Evolutionary conservation across 2,888 invertebrate genomes (phyloP).

Genomic region (Aleiodes alternator): DNA sequence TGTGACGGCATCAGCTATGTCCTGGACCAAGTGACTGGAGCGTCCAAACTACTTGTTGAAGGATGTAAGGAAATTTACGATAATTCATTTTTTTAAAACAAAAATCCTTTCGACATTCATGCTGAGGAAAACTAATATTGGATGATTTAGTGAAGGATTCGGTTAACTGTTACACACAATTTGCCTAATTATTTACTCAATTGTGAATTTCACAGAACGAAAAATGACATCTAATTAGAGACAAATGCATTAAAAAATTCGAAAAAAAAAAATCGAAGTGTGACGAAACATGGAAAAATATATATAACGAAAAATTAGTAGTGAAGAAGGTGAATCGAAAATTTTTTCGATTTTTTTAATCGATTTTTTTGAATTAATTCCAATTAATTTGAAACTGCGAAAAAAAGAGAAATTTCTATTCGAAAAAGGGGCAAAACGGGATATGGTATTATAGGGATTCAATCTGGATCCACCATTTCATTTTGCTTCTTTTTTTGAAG

Average conservation of each 20-base stretch:
- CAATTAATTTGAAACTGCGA: conserved; percentile 50
- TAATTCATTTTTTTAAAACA: conserved; percentile 14
- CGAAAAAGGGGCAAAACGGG: too few relatives aligned
- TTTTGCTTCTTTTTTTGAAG: too few relatives aligned
- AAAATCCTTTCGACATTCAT: conserved; percentile 49
- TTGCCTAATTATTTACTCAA: too few relatives aligned
- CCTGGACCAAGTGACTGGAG: conserved; percentile 69
- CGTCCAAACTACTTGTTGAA: conserved; percentile 29
- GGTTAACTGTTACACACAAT: too few relatives aligned
- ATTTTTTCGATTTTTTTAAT: conserved; percentile 69
- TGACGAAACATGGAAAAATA: conserved; percentile 35
- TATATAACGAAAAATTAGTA: conserved; percentile 40
- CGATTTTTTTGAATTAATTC: too few relatives aligned
- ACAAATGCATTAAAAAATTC: too few relatives aligned
- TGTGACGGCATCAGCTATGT: conserved; percentile 74
- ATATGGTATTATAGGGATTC: too few relatives aligned
- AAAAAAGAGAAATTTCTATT: neutral
- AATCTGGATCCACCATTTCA: too few relatives aligned
- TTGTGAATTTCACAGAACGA: too few relatives aligned
- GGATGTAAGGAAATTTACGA: neutral
- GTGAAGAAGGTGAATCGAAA: conserved; percentile 49
- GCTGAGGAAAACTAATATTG: neutral
- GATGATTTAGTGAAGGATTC: neutral
- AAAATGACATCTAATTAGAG: too few relatives aligned
- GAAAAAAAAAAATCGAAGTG: too few relatives aligned